phyloP scores from a whole-genome alignment of 1,140 invertebrate genomes.

The Oryctes rhinoceros region DNA sequence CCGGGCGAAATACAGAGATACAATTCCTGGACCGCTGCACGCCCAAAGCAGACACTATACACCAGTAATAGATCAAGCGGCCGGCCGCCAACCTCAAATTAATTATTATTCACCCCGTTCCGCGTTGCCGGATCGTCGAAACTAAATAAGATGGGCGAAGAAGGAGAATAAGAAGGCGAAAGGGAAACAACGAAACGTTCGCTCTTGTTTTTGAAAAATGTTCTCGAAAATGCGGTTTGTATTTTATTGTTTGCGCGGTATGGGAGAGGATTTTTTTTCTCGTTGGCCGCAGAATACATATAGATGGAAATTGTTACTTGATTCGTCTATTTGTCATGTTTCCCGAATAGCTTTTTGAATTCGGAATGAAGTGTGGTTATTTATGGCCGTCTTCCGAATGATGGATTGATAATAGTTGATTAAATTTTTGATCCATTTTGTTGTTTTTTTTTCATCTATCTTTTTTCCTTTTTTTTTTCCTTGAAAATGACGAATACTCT shows the following conservation, averaged over 20 bases:
- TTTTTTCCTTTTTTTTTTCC: neutral
- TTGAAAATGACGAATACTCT: no score
- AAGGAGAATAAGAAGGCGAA: neutral
- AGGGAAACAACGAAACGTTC: neutral
- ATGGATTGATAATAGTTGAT: conserved; percentile 35
- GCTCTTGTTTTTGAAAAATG: conserved; percentile 21
- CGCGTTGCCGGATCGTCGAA: neutral
- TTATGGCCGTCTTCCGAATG: neutral
- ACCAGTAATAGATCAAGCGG: conserved; percentile 25
- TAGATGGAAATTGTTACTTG: conserved; percentile 20
- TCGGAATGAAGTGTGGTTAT: conserved; percentile 29
- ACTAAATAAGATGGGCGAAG: neutral
- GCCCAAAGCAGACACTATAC: conserved; percentile 6
- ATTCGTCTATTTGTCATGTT: conserved; percentile 22
- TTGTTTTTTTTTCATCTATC: neutral
- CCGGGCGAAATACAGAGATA: neutral
- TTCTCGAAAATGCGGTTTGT: neutral
- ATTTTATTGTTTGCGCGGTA: neutral
- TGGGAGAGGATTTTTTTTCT: neutral
- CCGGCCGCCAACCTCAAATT: conserved; percentile 6
- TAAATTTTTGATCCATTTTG: conserved; percentile 17
- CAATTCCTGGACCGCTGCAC: neutral
- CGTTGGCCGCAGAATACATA: neutral
- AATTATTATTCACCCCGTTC: conserved; percentile 30
- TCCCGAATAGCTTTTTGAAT: conserved; percentile 20